Percentiles rank a stretch among this genome's conserved stretches.
Evolutionary conservation across 2,797 vertebrate species (phyloP).

Genomic region (Artibeus lituratus): DNA sequence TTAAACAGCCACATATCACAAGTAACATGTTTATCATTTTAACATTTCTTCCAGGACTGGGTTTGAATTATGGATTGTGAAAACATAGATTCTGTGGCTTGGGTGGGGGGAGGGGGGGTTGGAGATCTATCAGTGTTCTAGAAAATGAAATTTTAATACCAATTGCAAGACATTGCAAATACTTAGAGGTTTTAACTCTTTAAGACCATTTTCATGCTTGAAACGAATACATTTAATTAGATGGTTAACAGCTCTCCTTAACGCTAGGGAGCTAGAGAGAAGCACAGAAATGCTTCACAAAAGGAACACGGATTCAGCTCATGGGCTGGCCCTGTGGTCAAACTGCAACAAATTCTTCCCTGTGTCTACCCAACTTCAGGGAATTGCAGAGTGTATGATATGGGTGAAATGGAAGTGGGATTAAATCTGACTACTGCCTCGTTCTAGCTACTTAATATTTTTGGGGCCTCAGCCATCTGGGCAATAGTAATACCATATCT

Average conservation of each 20-base stretch:
- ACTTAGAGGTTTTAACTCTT: constrained; percentile 61
- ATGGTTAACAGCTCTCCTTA: not conserved
- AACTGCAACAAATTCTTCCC: not conserved
- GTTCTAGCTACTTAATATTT: constrained; percentile 22
- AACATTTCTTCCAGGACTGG: constrained; percentile 79
- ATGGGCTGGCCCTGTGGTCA: not conserved
- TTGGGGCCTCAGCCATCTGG: constrained; percentile 29
- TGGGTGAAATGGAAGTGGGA: not conserved
- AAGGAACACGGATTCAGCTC: not conserved
- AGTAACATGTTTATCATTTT: constrained; percentile 86
- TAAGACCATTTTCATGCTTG: not conserved
- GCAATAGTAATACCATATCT: not conserved
- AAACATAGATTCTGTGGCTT: constrained; percentile 62
- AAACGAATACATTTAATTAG: not conserved
- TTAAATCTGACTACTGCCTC: not conserved
- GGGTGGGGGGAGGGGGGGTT: not conserved
- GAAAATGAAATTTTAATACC: constrained; percentile 63
- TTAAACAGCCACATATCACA: constrained; percentile 87
- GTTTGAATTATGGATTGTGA: constrained; percentile 76
- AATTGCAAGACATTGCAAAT: constrained; percentile 57
- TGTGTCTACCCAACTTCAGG: not conserved
- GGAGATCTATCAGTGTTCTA: constrained; percentile 67
- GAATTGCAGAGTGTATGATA: not conserved
- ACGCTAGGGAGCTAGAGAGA: not conserved
- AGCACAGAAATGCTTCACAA: not conserved